Evolutionary conservation across 2,888 invertebrate genomes (phyloP), one percentile per base, ranked within the genome.

Genomic region (Cheilosia vernalis): DNA sequence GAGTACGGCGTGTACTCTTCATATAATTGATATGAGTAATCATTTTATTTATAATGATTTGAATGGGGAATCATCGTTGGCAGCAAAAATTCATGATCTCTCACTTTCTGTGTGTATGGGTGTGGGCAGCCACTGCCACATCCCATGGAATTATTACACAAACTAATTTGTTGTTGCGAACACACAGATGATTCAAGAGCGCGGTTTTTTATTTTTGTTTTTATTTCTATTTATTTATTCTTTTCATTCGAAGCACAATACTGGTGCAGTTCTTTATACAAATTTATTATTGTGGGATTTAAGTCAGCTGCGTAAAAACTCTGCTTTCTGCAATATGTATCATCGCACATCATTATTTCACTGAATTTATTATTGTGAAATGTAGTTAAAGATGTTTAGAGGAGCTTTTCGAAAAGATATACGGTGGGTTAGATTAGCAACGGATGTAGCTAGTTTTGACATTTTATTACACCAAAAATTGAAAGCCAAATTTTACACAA

Each of bases 11-110:
- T 78, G 77, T 58, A 58, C 53, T 67, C 67, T 33, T 60, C 60
- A 17, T 60, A 61, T 60, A 77, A 60, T 60, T 77, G 51, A 60
- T 67, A 67, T 77, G 76, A 77, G 60, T 77, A 77, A 77, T 77
- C 1, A 53, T 51, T 44, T 60, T 60, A 66, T 76, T 66, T 74
- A 66, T 66, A 66, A 66, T 56, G n/a, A 37, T 76, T 77, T 53
- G 60, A 60, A 77, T 67, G 49, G 58, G 58, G 66, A 37, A 37
- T 37, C 37, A 64, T 61, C 61, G 37, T 51, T 73, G 30, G 44
- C 51, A 10, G 27, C 15, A 51, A 49, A 42, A 42, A 37, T 49
- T 1, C 21, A 51, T 21, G 21, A 51, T 19, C 63, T 37, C 21
- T 5, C 51, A 49, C 21, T 17, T 4, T 13, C 13, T 47, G 21